Conservation (phyloP, 2,113 vertebrate species). For the Coregonus clupeaformis region DNA sequence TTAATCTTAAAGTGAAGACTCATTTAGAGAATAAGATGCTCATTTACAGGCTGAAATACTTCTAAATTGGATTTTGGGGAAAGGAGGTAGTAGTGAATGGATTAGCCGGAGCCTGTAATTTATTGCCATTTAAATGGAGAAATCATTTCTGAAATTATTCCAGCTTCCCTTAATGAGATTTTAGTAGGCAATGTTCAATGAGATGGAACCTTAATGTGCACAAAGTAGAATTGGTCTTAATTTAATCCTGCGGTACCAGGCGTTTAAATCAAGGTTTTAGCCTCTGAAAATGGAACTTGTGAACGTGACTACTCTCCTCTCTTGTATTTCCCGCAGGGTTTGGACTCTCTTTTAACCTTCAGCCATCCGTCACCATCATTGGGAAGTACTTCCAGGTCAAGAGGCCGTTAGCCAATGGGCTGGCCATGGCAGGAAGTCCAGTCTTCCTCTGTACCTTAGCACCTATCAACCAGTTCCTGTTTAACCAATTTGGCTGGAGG, state of each 20-base stretch:
- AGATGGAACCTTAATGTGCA: slow-evolving; percentile 67
- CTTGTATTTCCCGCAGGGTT: slow-evolving; percentile 64
- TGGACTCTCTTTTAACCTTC: slow-evolving; percentile 83
- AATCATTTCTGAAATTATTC: slow-evolving; percentile 75
- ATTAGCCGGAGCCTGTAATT: slow-evolving; percentile 68
- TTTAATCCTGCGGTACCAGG: slow-evolving; percentile 60
- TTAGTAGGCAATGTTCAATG: slow-evolving; percentile 67
- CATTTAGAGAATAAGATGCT: slow-evolving; percentile 70
- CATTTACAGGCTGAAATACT: slow-evolving; percentile 72
- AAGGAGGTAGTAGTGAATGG: slow-evolving; percentile 66
- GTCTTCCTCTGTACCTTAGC: slow-evolving; percentile 79
- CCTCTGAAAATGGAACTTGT: slow-evolving; percentile 35
- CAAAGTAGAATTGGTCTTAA: slow-evolving; percentile 51
- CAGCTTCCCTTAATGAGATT: slow-evolving; percentile 66
- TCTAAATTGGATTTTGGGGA: slow-evolving; percentile 76
- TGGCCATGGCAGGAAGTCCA: slow-evolving; percentile 81
- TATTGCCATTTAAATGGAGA: slow-evolving; percentile 77
- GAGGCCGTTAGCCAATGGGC: slow-evolving; percentile 79
- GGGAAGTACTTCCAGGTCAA: slow-evolving; percentile 81
- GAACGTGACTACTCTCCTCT: slow-evolving; percentile 32
- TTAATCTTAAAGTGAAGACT: slow-evolving; percentile 46
- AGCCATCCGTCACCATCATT: slow-evolving; percentile 83
- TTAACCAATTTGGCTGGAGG: slow-evolving; percentile 79
- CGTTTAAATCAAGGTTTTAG: slow-evolving; percentile 32
- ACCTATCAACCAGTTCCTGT: slow-evolving; percentile 77